phyloP scores from a whole-genome alignment of 2,888 invertebrate species.

The Pristionchus fissidentatus region DNA sequence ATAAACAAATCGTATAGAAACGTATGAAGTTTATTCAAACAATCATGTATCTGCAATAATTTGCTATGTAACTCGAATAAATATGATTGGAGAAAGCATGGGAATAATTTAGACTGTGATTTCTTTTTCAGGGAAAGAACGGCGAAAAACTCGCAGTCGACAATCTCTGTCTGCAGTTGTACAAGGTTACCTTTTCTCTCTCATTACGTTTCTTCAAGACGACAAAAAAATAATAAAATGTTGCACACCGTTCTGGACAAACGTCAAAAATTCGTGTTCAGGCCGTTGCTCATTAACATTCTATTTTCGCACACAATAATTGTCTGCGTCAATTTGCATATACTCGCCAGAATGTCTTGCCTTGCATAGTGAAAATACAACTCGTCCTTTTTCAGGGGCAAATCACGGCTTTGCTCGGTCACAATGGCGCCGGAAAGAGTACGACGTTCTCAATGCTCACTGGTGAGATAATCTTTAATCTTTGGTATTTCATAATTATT shows the following conservation, averaged over 20 bases:
- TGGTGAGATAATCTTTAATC: conserved; percentile 75
- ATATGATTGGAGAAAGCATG: not conserved
- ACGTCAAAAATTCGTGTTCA: too few relatives aligned
- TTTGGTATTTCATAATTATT: not conserved
- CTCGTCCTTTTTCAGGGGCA: conserved; percentile 82
- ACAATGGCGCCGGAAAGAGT: conserved; percentile 91
- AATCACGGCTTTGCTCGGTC: conserved; percentile 82
- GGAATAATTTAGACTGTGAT: not conserved
- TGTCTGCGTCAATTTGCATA: too few relatives aligned
- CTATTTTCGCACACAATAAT: not conserved
- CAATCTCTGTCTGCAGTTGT: conserved; percentile 80
- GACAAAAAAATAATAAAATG: too few relatives aligned
- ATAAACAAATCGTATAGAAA: not conserved
- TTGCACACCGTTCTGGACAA: too few relatives aligned
- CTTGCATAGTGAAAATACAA: too few relatives aligned
- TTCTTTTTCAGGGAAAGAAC: not conserved
- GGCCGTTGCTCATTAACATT: too few relatives aligned
- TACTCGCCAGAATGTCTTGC: too few relatives aligned
- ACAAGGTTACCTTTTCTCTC: conserved; percentile 3
- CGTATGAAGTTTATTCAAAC: too few relatives aligned
- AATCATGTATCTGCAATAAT: too few relatives aligned
- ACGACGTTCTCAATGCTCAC: conserved; percentile 94
- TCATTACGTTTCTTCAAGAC: too few relatives aligned
- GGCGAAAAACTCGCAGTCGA: conserved; percentile 81
- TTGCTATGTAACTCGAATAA: too few relatives aligned